Evolutionary conservation across 2,888 invertebrate genomes (phyloP).

Genomic region (Emmelina monodactyla): DNA sequence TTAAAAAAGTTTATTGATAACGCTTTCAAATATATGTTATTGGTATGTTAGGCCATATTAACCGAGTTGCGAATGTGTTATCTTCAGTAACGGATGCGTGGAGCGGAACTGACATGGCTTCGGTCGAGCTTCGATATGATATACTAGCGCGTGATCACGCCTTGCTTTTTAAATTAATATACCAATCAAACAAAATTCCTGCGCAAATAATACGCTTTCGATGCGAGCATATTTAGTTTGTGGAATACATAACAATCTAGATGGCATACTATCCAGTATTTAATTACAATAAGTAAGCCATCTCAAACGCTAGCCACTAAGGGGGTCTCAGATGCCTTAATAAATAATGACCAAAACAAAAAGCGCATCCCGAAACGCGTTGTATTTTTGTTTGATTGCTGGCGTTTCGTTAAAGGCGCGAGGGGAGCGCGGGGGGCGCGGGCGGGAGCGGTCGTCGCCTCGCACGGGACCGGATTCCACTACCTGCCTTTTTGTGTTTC

Average conservation of each 20-base stretch:
- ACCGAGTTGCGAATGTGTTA: slow-evolving; percentile 33
- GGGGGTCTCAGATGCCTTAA: slow-evolving; percentile 33
- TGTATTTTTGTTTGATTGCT: slow-evolving; percentile 64
- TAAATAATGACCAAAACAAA: slow-evolving; percentile 52
- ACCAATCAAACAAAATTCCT: background rate
- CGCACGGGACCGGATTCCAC: slow-evolving; percentile 36
- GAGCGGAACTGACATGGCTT: too few species aligned
- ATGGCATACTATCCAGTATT: too few species aligned
- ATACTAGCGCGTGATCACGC: too few species aligned
- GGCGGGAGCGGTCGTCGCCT: slow-evolving; percentile 63
- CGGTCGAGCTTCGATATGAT: too few species aligned
- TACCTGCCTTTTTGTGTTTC: slow-evolving; percentile 5
- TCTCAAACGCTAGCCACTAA: too few species aligned
- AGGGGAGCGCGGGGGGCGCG: slow-evolving; percentile 54
- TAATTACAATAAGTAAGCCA: too few species aligned
- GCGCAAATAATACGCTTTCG: background rate
- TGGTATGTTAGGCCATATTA: slow-evolving; percentile 2
- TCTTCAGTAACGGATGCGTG: slow-evolving; percentile 49
- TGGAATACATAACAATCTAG: too few species aligned
- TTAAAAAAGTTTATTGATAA: background rate
- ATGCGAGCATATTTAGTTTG: too few species aligned
- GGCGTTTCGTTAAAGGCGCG: slow-evolving; percentile 53
- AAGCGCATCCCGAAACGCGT: slow-evolving; percentile 54
- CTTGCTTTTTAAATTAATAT: background rate
- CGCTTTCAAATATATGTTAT: background rate